Evolutionary conservation across 2,888 invertebrate species (phyloP).

Genomic region (Altica lythri): DNA sequence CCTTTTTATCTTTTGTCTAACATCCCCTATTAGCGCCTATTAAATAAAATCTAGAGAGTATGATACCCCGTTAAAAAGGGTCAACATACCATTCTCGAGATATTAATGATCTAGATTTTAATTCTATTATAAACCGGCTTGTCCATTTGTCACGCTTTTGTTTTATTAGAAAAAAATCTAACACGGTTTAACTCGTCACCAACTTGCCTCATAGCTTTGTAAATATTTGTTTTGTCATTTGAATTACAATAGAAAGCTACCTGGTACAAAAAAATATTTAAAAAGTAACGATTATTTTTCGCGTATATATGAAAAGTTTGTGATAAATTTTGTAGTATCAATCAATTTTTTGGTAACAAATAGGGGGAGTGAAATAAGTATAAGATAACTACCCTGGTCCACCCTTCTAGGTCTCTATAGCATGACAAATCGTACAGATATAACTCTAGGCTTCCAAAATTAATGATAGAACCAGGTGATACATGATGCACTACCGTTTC

Average conservation of each 20-base stretch:
- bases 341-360: too few relatives aligned
- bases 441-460: conserved; percentile 41
- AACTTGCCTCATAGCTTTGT: conserved; percentile 24
- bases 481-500: conserved; percentile 36
- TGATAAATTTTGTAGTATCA: too few relatives aligned
- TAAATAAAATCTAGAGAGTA: conserved; percentile 45
- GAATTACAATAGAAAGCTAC: conserved; percentile 34
- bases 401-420: conserved; percentile 22
- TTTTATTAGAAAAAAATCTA: conserved; percentile 46
- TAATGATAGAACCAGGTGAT: conserved; percentile 43
- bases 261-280: not conserved
- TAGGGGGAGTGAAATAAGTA: too few relatives aligned
- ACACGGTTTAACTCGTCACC: conserved; percentile 5
- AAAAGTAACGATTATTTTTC: too few relatives aligned
- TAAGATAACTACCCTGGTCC: too few relatives aligned
- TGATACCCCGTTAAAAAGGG: conserved; percentile 54
- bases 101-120: conserved; percentile 50
- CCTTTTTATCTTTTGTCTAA: conserved; percentile 40
- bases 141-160: conserved; percentile 58
- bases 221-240: conserved; percentile 42
- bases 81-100: conserved; percentile 45
- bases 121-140: conserved; percentile 44
- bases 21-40: conserved; percentile 32
- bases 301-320: too few relatives aligned
- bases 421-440: conserved; percentile 45